phyloP scores from a whole-genome alignment of 2,113 vertebrate species.

The Progne subis region DNA sequence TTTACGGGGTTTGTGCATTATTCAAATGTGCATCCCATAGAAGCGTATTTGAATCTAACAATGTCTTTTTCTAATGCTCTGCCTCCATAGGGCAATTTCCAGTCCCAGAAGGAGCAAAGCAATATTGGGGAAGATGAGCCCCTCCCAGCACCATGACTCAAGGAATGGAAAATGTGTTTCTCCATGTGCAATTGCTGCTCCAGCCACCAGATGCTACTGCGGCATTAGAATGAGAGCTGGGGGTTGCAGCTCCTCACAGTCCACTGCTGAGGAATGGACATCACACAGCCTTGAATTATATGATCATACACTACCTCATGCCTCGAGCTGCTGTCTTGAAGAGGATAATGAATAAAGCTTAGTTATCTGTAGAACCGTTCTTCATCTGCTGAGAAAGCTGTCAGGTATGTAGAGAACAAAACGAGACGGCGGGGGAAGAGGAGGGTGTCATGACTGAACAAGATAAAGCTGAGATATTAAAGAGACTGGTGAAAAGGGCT shows the following conservation, averaged over 20 bases:
- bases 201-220: slow-evolving; percentile 60
- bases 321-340: background rate
- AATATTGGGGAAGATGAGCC: background rate
- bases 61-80: background rate
- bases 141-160: background rate
- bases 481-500: background rate
- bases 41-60: fast-evolving
- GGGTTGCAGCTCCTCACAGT: background rate
- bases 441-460: background rate
- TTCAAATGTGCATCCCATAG: background rate
- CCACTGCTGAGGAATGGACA: background rate
- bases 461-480: background rate
- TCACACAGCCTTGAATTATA: background rate
- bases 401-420: background rate
- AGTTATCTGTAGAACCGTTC: background rate
- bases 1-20: background rate
- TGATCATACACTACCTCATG: background rate
- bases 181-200: background rate
- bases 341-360: background rate
- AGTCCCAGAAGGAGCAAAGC: background rate
- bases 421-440: background rate
- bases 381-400: background rate
- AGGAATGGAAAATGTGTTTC: background rate
- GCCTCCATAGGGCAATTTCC: background rate
- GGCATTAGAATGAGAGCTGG: background rate